Base-by-base conservation (phyloP, 2,797 vertebrate genomes). In the Rhinichthys osculus region DNA sequence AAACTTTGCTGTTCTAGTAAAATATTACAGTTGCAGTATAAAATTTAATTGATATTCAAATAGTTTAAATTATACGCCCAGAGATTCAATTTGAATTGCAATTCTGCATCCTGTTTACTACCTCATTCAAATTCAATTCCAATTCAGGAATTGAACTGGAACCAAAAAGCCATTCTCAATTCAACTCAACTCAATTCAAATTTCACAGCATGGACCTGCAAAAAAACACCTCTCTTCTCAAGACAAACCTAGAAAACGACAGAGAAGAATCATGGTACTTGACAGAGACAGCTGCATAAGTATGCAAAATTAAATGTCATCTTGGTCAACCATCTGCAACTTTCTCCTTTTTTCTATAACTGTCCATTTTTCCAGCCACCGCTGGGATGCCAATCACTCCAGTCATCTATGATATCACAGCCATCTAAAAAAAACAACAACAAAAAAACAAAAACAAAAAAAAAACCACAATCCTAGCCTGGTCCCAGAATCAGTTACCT, bases 381-480 rank as follows among this genome's bases (percentile, higher is more conserved):
- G 30, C 11, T 74, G 74, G 52, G 35, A 84, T 66, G 40, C 13
- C 27, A 78, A 84, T 81, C 23, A 78, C 78, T 81, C 33, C 14
- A 64, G 70, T 78, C 84, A 82, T 69, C 71, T 30, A n/a, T 72
- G 5, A 67, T 73, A 87, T 81, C 72, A 72, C 66, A 59, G 42
- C 54, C 52, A 76, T 79, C 40, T 74, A 33, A 72, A 85, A 80
- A 11, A 19, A 50, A 72, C 71, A 42, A 33, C 35, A 69, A 66
- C 7, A 0, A 5, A 14, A 5, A 47, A 59, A 62, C 0, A 27
- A 27, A 27, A 27, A 27, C 27, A 52, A 19, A 59, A 30, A 30
- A 30, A 33, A 44, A 74, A 77, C n/a, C n/a, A n/a, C 52, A 86
- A 88, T 82, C 85, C n/a, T 52, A 57, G 42, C 73, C 52, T n/a